Evolutionary conservation across 2,888 invertebrate genomes (phyloP).

Genomic region (Pasiphila rectangulata): DNA sequence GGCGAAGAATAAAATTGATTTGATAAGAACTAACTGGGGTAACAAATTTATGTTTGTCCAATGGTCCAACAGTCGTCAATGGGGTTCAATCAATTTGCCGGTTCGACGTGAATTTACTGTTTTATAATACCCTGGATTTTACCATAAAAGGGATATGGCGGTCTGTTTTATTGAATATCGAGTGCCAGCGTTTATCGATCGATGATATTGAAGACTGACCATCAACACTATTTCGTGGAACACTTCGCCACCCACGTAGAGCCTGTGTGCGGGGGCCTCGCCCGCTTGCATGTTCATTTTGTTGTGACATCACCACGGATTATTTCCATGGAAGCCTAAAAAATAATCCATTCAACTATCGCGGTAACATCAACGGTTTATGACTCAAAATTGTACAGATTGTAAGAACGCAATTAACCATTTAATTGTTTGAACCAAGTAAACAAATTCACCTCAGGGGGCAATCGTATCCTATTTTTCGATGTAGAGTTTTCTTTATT

Average conservation of each 20-base stretch:
- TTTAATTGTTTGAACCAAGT: constrained; percentile 19
- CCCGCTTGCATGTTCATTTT: constrained; percentile 45
- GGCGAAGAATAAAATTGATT: not conserved
- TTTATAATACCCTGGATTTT: constrained; percentile 32
- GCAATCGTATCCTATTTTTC: constrained; percentile 36
- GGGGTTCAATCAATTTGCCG: constrained; percentile 32
- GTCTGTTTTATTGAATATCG: constrained; percentile 45
- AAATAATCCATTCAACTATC: constrained; percentile 19
- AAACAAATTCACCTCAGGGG: constrained; percentile 30
- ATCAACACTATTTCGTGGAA: constrained; percentile 68
- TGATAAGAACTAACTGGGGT: too few relatives aligned
- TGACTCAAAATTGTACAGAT: constrained; percentile 22
- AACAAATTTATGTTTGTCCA: not conserved
- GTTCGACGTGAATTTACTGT: constrained; percentile 27
- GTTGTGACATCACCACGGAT: constrained; percentile 46
- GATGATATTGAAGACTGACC: constrained; percentile 50
- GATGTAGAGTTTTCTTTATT: constrained; percentile 59
- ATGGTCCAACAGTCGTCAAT: constrained; percentile 10
- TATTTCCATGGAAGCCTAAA: constrained; percentile 25
- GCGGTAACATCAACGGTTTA: constrained; percentile 18
- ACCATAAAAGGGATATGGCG: constrained; percentile 28
- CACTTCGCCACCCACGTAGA: constrained; percentile 74
- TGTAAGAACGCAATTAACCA: constrained; percentile 22
- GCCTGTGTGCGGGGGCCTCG: constrained; percentile 44
- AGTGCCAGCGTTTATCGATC: constrained; percentile 55